phyloP scores from a whole-genome alignment of 2,888 invertebrate genomes.

The Drosophila birchii region DNA sequence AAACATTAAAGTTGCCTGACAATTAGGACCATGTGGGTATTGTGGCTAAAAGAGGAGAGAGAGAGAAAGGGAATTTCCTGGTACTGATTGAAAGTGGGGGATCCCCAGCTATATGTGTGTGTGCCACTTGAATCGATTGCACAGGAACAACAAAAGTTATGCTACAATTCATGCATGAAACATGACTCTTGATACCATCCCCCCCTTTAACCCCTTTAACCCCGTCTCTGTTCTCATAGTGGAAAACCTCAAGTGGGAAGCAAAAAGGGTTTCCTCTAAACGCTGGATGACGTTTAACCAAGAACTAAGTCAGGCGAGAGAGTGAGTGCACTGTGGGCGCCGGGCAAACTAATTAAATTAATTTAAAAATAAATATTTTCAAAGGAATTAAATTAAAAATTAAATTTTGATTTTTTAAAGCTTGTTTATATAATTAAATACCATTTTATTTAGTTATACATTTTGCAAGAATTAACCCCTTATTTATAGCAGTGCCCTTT shows the following conservation, averaged over 20 bases:
- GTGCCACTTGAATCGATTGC: slow-evolving; percentile 74
- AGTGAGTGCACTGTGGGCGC: not conserved
- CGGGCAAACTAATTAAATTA: not conserved
- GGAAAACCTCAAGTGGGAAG: slow-evolving; percentile 10
- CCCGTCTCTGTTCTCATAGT: not conserved
- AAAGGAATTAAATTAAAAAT: too few relatives aligned
- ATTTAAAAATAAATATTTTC: too few relatives aligned
- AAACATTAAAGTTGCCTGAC: slow-evolving; percentile 4
- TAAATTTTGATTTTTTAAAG: too few relatives aligned
- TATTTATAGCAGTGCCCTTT: slow-evolving; percentile 34
- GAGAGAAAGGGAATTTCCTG: too few relatives aligned
- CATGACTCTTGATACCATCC: slow-evolving; percentile 53
- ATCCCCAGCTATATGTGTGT: slow-evolving; percentile 4
- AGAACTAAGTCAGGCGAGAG: slow-evolving; percentile 3
- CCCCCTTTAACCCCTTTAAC: not conserved
- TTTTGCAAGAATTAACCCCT: too few relatives aligned
- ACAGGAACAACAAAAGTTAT: slow-evolving; percentile 72
- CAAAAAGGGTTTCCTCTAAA: not conserved
- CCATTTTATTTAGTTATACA: too few relatives aligned
- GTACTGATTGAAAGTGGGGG: too few relatives aligned
- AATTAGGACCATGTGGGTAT: not conserved
- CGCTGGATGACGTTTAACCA: slow-evolving; percentile 5
- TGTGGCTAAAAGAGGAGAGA: too few relatives aligned
- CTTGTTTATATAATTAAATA: too few relatives aligned
- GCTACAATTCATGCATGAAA: slow-evolving; percentile 78